A percentile compares a stretch with the other conserved stretches of the same genome.
Conservation (phyloP, 2,113 vertebrate genomes). For the Psilopsiagon aurifrons region DNA sequence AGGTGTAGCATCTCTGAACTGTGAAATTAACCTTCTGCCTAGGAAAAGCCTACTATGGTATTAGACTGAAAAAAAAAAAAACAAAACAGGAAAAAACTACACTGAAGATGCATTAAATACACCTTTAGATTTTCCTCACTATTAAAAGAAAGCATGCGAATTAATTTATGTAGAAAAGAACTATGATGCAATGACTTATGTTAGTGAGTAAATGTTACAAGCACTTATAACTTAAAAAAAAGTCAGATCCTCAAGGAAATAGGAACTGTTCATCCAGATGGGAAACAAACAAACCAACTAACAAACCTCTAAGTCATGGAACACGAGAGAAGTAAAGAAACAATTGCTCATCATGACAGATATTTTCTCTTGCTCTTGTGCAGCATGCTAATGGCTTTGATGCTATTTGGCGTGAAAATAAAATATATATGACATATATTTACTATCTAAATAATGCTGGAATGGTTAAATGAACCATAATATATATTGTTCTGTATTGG, state of each 20-base stretch:
- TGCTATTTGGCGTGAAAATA: background rate
- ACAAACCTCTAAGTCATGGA: background rate
- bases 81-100: background rate
- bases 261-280: background rate
- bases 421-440: background rate
- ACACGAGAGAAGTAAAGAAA: background rate
- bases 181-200: background rate
- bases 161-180: background rate
- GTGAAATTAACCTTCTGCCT: background rate
- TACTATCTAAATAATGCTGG: background rate
- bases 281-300: background rate
- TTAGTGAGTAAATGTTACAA: background rate
- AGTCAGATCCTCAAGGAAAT: background rate
- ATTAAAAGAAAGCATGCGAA: background rate
- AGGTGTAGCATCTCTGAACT: background rate
- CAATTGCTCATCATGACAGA: background rate
- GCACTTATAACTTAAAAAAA: background rate
- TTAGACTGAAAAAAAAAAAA: background rate
- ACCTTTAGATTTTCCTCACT: background rate
- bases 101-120: background rate
- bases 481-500: background rate
- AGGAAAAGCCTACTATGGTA: background rate
- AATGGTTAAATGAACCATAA: background rate
- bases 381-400: background rate
- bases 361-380: background rate